Base-by-base conservation (phyloP, 2,113 vertebrate species). In the Artemisiospiza belli region DNA sequence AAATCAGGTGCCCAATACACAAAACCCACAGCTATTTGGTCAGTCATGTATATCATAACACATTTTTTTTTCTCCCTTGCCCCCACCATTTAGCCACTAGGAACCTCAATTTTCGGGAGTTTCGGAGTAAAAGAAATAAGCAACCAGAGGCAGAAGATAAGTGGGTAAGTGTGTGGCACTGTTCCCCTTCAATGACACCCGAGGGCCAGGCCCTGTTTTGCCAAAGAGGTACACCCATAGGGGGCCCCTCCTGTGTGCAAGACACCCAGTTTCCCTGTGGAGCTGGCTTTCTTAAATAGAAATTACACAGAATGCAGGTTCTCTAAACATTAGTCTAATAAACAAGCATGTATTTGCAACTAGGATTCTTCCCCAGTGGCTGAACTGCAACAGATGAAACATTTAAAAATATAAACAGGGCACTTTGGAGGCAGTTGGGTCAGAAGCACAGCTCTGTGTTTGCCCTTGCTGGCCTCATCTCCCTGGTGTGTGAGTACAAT, bases 221-320 rank as follows among this genome's bases (percentile, higher is more conserved):
- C 17, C 1, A 2, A 51, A 63, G 54, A 77, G 24, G 1, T 59
- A 19, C 25, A 9, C 39, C 16, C 3, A 3, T 0, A 30, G 10
- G 7, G 7, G n/a, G 19, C 1, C 47, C 9, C 28, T 55, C 20
- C 23, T 43, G 47, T 2, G 13, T 12, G 22, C 30, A 1, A 63
- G 47, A 21, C 47, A 55, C 13, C 5, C 54, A 20, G 13, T 15
- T 80, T 63, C 43, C 37, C 67, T 39, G 19, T 4, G 23, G 28
- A 37, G 16, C 14, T 49, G 39, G 23, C 41, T 31, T 51, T 75
- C 62, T 64, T 35, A 73, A 73, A 87, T 0, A 79, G 57, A 75
- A 89, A 79, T 66, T 28, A 73, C 6, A 16, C 49, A 89, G 31
- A 61, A 92, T 8, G 33, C 13, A 86, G 39, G 66, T 41, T 78